These are phyloP conservation scores for Rhorus exstirpatorius DNA, from an alignment of 2,888 invertebrate genomes.

Conservation along the genomic window DNA sequence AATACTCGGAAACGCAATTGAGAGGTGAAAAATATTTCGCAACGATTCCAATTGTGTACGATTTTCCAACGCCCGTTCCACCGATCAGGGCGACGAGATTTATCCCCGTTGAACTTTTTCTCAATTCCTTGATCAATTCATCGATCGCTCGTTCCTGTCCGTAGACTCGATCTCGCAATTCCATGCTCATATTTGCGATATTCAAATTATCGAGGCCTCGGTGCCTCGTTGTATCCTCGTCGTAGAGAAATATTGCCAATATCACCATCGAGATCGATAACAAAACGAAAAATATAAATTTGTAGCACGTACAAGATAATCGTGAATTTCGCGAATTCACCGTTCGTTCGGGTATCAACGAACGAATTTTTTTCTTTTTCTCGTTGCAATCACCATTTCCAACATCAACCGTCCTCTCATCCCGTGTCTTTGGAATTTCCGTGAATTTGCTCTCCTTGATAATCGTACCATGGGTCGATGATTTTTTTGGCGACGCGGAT, in stretches of 20 bases:
- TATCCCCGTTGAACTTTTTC: constrained; percentile 68
- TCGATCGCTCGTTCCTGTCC: constrained; percentile 79
- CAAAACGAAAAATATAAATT: constrained; percentile 64
- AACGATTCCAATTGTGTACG: constrained; percentile 80
- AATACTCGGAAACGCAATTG: constrained; percentile 73
- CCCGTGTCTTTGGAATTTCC: neutral
- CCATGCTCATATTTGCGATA: constrained; percentile 73
- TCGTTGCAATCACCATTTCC: constrained; percentile 42
- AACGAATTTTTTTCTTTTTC: constrained; percentile 73
- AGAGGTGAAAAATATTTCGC: constrained; percentile 73
- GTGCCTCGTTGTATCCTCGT: constrained; percentile 31
- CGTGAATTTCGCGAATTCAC: constrained; percentile 25
- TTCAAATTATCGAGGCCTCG: constrained; percentile 71
- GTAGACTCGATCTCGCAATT: constrained; percentile 75
- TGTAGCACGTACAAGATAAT: constrained; percentile 42
- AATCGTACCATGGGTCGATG: constrained; percentile 16
- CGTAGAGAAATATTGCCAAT: constrained; percentile 57
- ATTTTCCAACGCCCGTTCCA: constrained; percentile 83
- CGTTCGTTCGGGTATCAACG: constrained; percentile 63
- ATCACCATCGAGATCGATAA: constrained; percentile 64
- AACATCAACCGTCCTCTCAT: neutral
- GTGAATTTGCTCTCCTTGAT: neutral
- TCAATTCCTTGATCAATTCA: constrained; percentile 70
- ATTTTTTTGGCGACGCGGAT: constrained; percentile 60
- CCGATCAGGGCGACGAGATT: constrained; percentile 79